Percentiles rank a stretch among this genome's conserved stretches.
phyloP scores from a whole-genome alignment of 2,888 invertebrate genomes.

The Hypomecis atomaria region DNA sequence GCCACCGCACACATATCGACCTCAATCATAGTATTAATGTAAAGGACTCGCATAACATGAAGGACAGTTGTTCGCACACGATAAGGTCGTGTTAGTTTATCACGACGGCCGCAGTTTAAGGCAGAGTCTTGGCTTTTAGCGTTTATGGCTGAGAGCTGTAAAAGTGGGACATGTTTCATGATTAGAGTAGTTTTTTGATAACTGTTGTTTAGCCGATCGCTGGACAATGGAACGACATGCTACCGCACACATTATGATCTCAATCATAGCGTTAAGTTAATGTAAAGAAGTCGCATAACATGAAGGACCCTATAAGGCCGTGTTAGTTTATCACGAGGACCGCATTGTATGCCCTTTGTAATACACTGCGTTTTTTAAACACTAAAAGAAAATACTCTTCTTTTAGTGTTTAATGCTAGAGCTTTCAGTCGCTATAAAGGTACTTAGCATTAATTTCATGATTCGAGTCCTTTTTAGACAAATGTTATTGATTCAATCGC shows the following conservation, averaged over 20 bases:
- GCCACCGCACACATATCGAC: conserved; percentile 30
- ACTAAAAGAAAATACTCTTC: too few species aligned
- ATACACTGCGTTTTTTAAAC: too few species aligned
- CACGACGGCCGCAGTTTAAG: conserved; percentile 18
- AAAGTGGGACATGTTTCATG: neutral
- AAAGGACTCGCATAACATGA: conserved; percentile 20
- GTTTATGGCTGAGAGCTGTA: neutral
- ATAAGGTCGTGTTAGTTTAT: conserved; percentile 16
- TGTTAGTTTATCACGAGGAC: too few species aligned
- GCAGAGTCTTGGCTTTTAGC: conserved; percentile 2
- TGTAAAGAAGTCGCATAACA: conserved; percentile 15
- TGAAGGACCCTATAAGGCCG: conserved; percentile 28
- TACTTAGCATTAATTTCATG: too few species aligned
- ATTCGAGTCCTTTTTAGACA: too few species aligned
- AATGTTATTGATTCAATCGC: too few species aligned
- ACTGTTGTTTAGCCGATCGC: too few species aligned
- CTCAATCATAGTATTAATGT: conserved; percentile 11
- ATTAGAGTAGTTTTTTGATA: too few species aligned
- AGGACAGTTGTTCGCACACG: conserved; percentile 30
- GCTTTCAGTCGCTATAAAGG: neutral
- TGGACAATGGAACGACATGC: conserved; percentile 30
- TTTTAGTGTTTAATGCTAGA: neutral
- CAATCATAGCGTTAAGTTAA: conserved; percentile 7
- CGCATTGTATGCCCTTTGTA: too few species aligned
- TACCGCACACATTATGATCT: conserved; percentile 28